Conservation (phyloP, 2,888 invertebrate species). For the Spatulosminthurus flaviceps region DNA sequence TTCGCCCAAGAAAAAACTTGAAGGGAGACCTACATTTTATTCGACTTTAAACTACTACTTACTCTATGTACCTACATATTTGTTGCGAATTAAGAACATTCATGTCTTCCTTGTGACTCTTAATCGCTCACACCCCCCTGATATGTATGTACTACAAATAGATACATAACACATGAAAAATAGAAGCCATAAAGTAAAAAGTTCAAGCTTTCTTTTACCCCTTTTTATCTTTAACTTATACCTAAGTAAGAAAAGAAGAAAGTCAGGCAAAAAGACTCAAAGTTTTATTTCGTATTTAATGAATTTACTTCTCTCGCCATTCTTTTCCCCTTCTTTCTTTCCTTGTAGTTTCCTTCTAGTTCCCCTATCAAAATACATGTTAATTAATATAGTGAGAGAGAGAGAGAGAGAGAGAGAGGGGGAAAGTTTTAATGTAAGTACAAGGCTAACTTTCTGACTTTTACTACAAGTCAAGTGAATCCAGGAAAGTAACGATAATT, state of each 20-base stretch:
- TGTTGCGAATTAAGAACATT: too few relatives aligned
- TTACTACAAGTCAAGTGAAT: constrained; percentile 12
- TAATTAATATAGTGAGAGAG: constrained; percentile 16
- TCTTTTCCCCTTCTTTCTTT: neutral
- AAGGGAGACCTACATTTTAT: too few relatives aligned
- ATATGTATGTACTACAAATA: too few relatives aligned
- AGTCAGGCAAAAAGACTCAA: neutral
- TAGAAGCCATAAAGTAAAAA: too few relatives aligned
- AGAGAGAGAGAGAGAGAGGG: too few relatives aligned
- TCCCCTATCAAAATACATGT: neutral
- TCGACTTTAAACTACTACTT: neutral
- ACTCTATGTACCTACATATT: too few relatives aligned
- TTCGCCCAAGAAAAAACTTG: too few relatives aligned
- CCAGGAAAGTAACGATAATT: constrained; percentile 14
- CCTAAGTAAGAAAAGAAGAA: neutral
- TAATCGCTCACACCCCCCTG: too few relatives aligned
- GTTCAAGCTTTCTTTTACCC: too few relatives aligned
- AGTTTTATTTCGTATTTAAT: constrained; percentile 8
- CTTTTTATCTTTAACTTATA: too few relatives aligned
- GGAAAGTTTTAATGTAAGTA: constrained; percentile 2
- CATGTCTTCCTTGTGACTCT: too few relatives aligned
- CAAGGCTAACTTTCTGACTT: neutral
- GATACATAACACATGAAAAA: too few relatives aligned
- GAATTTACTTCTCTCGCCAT: constrained; percentile 18
- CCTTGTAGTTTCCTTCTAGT: neutral